A percentile compares a stretch with the other conserved stretches of the same genome.
Evolutionary conservation across 2,888 invertebrate genomes (phyloP).

Genomic region (Epistrophe grossulariae): DNA sequence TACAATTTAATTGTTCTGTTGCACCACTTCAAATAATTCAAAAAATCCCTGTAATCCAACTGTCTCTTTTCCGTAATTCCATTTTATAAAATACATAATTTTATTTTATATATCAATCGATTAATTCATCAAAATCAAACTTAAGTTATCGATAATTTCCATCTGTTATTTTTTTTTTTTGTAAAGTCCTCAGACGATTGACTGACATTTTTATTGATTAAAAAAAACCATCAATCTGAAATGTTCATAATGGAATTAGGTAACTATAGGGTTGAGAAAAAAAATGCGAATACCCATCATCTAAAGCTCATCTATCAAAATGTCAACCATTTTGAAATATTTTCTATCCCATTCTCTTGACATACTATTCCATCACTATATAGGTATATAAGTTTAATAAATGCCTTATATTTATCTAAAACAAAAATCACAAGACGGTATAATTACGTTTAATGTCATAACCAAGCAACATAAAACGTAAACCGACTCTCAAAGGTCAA

Average conservation of each 20-base stretch:
- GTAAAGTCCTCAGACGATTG: background rate
- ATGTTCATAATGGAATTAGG: background rate
- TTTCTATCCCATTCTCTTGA: background rate
- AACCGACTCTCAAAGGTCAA: slow-evolving; percentile 54
- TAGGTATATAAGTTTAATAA: background rate
- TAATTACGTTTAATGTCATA: slow-evolving; percentile 12
- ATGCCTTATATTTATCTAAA: slow-evolving; percentile 4
- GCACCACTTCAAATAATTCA: too few species aligned
- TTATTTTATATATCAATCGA: too few species aligned
- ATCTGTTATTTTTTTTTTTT: slow-evolving; percentile 2
- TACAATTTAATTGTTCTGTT: too few species aligned
- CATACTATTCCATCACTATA: background rate
- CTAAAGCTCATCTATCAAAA: slow-evolving; percentile 57
- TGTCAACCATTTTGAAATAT: slow-evolving; percentile 48
- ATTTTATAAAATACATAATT: too few species aligned
- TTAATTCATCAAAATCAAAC: background rate
- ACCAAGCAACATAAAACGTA: slow-evolving; percentile 12
- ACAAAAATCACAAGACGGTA: slow-evolving; percentile 16
- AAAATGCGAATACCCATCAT: background rate
- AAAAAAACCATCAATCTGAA: slow-evolving; percentile 9
- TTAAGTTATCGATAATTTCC: slow-evolving; percentile 16
- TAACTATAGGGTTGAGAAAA: background rate
- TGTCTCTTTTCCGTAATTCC: too few species aligned
- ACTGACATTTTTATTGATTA: slow-evolving; percentile 46
- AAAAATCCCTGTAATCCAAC: too few species aligned